Conservation (phyloP, 2,888 invertebrate species). For the Dichetophora obliterata region DNA sequence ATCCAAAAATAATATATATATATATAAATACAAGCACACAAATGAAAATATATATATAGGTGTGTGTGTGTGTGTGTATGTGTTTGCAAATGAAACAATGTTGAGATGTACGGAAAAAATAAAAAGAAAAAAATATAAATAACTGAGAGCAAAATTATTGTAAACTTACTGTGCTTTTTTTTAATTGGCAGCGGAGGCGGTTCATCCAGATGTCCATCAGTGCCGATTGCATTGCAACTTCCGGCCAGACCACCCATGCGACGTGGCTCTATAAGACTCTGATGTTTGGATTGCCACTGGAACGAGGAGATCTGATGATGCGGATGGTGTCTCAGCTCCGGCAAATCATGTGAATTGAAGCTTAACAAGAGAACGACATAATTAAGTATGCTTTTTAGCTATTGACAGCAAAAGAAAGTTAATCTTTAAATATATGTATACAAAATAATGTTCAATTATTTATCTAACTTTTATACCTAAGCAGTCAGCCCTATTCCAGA, state of each 20-base stretch:
- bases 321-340: constrained; percentile 64
- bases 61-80: background rate
- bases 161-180: constrained; percentile 93
- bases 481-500: too few species aligned
- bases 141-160: constrained; percentile 52
- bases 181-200: constrained; percentile 94
- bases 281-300: constrained; percentile 68
- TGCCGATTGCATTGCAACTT: constrained; percentile 53
- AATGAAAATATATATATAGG: background rate
- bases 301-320: constrained; percentile 55
- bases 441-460: background rate
- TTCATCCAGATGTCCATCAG: constrained; percentile 72
- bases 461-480: background rate
- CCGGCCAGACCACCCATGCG: constrained; percentile 54
- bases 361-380: constrained; percentile 20
- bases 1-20: background rate
- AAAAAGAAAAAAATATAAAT: constrained; percentile 53
- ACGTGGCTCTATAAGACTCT: constrained; percentile 66
- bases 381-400: background rate
- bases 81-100: constrained; percentile 13
- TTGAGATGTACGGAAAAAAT: constrained; percentile 38
- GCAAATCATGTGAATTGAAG: constrained; percentile 66
- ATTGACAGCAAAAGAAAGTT: background rate
- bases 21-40: background rate
- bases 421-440: background rate